Percentiles rank a stretch among this genome's conserved stretches.
phyloP scores from a whole-genome alignment of 53 echinoderm and acorn worm genomes.

The Echinarachnius parma region DNA sequence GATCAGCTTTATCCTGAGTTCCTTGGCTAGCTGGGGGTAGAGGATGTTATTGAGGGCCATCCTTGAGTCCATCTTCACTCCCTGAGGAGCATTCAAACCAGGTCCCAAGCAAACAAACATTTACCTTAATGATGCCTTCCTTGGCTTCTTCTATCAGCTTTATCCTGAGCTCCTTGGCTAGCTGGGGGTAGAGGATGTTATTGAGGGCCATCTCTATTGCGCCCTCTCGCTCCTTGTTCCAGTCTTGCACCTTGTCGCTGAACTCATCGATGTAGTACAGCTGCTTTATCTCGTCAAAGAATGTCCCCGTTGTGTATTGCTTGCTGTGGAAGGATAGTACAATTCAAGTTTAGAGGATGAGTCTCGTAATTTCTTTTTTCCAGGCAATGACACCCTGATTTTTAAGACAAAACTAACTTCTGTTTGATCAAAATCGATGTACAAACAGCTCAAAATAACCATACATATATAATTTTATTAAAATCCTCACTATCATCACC shows the following conservation, averaged over 20 bases:
- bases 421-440: too few relatives aligned
- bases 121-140: constrained; percentile 83
- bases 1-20: constrained; percentile 71
- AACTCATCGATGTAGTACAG: constrained; percentile 99
- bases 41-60: constrained; percentile 86
- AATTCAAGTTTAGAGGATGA: too few relatives aligned
- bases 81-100: too few relatives aligned
- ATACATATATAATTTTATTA: too few relatives aligned
- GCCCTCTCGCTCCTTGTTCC: constrained; percentile 79
- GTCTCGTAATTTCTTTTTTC: too few relatives aligned
- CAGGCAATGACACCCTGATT: too few relatives aligned
- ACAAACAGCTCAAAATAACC: too few relatives aligned
- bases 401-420: too few relatives aligned
- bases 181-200: constrained; percentile 82
- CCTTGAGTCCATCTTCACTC: too few relatives aligned
- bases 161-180: constrained; percentile 80
- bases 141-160: constrained; percentile 89
- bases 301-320: constrained; percentile 57
- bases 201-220: constrained; percentile 86
- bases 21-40: constrained; percentile 86
- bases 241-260: constrained; percentile 83
- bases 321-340: too few relatives aligned
- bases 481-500: too few relatives aligned
- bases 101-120: too few relatives aligned
- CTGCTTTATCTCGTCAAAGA: constrained; percentile 96